A percentile compares a stretch with the other conserved stretches of the same genome.
Conservation (phyloP, 2,888 invertebrate species). For the Campoplex nolae region DNA sequence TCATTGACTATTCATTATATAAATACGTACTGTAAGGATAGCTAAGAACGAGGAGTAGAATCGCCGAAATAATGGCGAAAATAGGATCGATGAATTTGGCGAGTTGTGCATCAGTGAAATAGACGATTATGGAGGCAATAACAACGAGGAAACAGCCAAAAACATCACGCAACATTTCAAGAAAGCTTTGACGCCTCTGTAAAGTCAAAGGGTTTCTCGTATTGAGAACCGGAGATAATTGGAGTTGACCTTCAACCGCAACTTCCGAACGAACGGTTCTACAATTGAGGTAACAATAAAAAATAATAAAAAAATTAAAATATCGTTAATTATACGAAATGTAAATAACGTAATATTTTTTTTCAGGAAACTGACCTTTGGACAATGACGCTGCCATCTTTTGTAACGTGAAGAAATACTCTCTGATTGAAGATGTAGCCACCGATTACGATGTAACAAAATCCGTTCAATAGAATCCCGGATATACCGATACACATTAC, state of each 20-base stretch:
- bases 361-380: constrained; percentile 79
- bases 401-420: constrained; percentile 88
- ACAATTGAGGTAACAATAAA: not conserved
- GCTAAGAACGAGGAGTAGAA: constrained; percentile 90
- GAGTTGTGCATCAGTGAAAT: constrained; percentile 87
- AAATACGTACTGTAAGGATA: constrained; percentile 91
- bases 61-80: constrained; percentile 91
- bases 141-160: constrained; percentile 92
- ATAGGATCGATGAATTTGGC: constrained; percentile 91
- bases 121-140: constrained; percentile 87
- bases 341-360: not conserved
- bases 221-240: constrained; percentile 74
- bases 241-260: constrained; percentile 79
- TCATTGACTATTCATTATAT: not conserved
- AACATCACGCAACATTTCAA: constrained; percentile 88
- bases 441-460: constrained; percentile 93
- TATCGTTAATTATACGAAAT: not conserved
- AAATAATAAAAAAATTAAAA: not conserved
- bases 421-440: constrained; percentile 91
- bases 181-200: constrained; percentile 86
- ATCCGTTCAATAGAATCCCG: constrained; percentile 90
- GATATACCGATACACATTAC: constrained; percentile 90
- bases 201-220: constrained; percentile 77
- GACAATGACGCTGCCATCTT: constrained; percentile 87
- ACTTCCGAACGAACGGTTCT: constrained; percentile 82